phyloP scores from a whole-genome alignment of 2,113 vertebrate genomes.

The Trematomus loennbergii region DNA sequence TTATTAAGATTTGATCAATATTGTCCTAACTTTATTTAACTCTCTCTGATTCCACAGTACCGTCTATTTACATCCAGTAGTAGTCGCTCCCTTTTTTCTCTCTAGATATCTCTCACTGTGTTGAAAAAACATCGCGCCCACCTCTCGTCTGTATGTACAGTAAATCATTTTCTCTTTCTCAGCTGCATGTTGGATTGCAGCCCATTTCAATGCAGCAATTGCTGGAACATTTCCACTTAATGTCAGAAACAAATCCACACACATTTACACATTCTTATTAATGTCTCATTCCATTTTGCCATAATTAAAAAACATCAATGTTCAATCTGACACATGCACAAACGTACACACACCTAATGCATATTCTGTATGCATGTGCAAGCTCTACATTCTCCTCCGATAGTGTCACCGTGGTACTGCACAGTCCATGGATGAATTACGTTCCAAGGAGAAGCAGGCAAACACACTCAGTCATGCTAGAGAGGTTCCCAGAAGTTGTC shows the following conservation, averaged over 20 bases:
- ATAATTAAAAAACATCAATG: not conserved
- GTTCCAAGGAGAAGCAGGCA: slow-evolving; percentile 38
- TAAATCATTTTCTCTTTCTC: slow-evolving; percentile 57
- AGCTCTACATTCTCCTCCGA: slow-evolving; percentile 35
- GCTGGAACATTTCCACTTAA: slow-evolving; percentile 68
- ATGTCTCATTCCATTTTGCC: slow-evolving; percentile 8
- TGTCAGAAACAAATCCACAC: slow-evolving; percentile 8
- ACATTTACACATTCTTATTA: not conserved
- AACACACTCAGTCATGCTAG: slow-evolving; percentile 14
- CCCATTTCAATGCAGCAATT: slow-evolving; percentile 60
- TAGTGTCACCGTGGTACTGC: slow-evolving; percentile 39
- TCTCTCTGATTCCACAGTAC: not conserved
- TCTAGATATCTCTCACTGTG: slow-evolving; percentile 33
- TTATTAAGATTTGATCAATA: slow-evolving; percentile 8
- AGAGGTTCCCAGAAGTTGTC: slow-evolving; percentile 51
- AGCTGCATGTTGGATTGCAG: slow-evolving; percentile 65
- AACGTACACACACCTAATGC: not conserved
- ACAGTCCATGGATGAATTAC: slow-evolving; percentile 28
- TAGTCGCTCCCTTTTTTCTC: slow-evolving; percentile 24
- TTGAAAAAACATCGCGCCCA: slow-evolving; percentile 34
- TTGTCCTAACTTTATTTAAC: not conserved
- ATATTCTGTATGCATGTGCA: not conserved
- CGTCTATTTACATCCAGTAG: not conserved
- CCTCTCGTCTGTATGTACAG: slow-evolving; percentile 30
- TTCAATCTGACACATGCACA: not conserved